phyloP scores from a whole-genome alignment of 2,113 vertebrate genomes.

The Phasianus colchicus region DNA sequence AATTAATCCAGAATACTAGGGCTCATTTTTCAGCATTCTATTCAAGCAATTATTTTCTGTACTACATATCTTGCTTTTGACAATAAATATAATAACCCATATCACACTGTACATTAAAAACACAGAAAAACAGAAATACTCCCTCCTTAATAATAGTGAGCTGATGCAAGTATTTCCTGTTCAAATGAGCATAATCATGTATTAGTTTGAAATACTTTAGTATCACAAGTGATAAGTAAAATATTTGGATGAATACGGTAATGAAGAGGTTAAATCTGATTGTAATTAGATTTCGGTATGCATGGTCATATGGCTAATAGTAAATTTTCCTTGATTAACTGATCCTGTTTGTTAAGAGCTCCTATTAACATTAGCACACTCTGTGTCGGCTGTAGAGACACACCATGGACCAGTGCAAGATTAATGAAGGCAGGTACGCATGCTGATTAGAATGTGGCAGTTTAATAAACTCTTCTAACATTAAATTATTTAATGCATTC shows the following conservation, averaged over 20 bases:
- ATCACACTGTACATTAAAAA: background rate
- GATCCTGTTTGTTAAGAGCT: conserved; percentile 96
- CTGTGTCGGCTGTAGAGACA: conserved; percentile 81
- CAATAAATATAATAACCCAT: conserved; percentile 21
- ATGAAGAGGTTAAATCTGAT: conserved; percentile 84
- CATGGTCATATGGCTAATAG: conserved; percentile 91
- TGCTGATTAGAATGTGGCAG: conserved; percentile 92
- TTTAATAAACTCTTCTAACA: conserved; percentile 94
- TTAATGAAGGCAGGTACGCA: conserved; percentile 90
- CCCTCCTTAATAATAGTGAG: conserved; percentile 11
- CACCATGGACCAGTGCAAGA: conserved; percentile 89
- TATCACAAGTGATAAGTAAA: conserved; percentile 49
- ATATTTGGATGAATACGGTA: conserved; percentile 76
- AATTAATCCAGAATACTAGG: conserved; percentile 25
- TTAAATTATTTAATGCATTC: conserved; percentile 99
- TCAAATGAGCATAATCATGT: conserved; percentile 60
- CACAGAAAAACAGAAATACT: background rate
- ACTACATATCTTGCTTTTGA: background rate
- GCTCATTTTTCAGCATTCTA: conserved; percentile 35
- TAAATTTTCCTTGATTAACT: conserved; percentile 99
- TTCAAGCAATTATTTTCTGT: conserved; percentile 23
- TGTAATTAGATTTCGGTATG: conserved; percentile 88
- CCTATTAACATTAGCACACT: conserved; percentile 92
- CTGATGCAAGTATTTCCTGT: conserved; percentile 34
- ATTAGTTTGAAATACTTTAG: conserved; percentile 53